Evolutionary conservation across 2,113 vertebrate species (phyloP).

Genomic region (Glaucidium brasilianum): DNA sequence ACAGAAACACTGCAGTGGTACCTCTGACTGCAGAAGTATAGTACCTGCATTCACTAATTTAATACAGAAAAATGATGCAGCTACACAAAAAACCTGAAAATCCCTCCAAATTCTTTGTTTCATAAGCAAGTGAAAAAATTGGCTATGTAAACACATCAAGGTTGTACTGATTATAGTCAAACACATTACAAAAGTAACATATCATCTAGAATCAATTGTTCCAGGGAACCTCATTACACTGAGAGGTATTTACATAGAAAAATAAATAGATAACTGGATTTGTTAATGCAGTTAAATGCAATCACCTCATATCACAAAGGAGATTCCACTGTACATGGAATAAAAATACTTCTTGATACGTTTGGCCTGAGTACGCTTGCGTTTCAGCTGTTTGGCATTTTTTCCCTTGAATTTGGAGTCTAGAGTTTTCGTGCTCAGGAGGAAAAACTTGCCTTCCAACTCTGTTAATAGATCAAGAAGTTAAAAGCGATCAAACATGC

Average conservation of each 20-base stretch:
- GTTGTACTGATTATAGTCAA: background rate
- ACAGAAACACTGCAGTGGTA: background rate
- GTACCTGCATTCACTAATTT: background rate
- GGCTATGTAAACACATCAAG: background rate
- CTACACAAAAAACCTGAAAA: background rate
- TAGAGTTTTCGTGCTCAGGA: rapidly evolving
- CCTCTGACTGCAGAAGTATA: background rate
- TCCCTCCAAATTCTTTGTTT: background rate
- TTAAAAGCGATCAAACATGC: background rate
- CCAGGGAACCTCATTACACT: background rate
- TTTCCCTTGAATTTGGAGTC: background rate
- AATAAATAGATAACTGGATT: background rate
- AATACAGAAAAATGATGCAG: background rate
- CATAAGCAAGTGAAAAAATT: background rate
- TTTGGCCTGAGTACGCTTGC: background rate
- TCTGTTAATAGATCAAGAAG: background rate
- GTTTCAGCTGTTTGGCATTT: background rate
- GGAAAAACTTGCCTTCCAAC: background rate
- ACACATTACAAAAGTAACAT: rapidly evolving
- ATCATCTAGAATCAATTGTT: background rate
- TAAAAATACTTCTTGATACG: background rate
- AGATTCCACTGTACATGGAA: background rate
- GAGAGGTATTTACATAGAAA: background rate
- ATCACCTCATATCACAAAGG: background rate
- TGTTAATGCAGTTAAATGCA: background rate